These are phyloP conservation scores for Macrobrachium nipponense DNA, from an alignment of 1,140 invertebrate species.

Conservation along the genomic window DNA sequence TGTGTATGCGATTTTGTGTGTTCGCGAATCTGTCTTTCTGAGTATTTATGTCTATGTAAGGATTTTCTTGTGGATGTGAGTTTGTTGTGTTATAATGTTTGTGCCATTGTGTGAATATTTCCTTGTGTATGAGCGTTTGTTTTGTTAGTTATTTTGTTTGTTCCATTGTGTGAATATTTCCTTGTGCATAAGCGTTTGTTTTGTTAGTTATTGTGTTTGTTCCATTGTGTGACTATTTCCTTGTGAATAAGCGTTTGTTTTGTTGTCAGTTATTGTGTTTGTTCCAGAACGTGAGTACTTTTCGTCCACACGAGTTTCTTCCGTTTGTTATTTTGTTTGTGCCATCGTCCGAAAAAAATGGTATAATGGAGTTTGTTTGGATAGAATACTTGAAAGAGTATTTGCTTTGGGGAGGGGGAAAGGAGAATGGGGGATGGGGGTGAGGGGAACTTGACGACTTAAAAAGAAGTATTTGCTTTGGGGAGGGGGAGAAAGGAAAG, in stretches of 20 bases:
- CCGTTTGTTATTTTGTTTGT: background rate
- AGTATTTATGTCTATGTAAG: background rate
- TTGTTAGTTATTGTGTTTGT: no score
- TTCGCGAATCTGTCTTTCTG: background rate
- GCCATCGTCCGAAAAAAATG: background rate
- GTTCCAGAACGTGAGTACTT: background rate
- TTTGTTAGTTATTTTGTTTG: no score
- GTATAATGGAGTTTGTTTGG: background rate
- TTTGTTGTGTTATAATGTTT: background rate
- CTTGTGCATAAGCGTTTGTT: no score
- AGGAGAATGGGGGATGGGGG: no score
- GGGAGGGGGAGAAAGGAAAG: no score
- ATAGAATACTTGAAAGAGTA: no score
- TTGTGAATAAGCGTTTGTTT: no score
- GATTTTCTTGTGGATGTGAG: background rate
- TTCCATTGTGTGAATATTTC: background rate
- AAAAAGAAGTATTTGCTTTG: no score
- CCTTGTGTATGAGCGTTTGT: background rate
- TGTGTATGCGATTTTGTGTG: constrained; percentile 7
- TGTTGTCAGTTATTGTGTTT: no score
- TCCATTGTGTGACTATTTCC: background rate
- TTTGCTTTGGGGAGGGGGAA: no score
- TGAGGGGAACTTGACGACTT: background rate
- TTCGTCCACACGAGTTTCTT: background rate
- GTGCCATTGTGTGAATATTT: background rate